A percentile compares a stretch with the other conserved stretches of the same genome.
These are phyloP conservation scores for Brienomyrus brachyistius DNA, from an alignment of 2,113 vertebrate genomes.

Conservation along the genomic window DNA sequence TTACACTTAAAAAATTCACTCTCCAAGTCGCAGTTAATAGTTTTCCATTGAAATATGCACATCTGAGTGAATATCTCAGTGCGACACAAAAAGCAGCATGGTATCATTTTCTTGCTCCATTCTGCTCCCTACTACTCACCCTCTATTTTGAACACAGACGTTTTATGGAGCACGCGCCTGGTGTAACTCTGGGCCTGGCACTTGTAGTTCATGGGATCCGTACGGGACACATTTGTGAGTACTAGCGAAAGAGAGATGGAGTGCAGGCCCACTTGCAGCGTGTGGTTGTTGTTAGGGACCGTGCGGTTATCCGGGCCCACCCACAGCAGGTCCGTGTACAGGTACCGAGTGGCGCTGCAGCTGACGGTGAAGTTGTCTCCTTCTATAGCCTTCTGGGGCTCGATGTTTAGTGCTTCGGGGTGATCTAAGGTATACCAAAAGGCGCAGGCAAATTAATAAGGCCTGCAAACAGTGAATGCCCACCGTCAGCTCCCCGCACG, in stretches of 20 bases:
- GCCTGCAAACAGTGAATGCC: too few species aligned
- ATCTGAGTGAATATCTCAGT: not conserved
- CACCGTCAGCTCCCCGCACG: too few species aligned
- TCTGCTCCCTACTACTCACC: slow-evolving; percentile 49
- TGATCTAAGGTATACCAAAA: slow-evolving; percentile 57
- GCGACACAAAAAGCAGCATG: not conserved
- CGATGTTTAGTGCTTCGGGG: slow-evolving; percentile 48
- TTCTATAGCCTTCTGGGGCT: slow-evolving; percentile 51
- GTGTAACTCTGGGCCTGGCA: slow-evolving; percentile 61
- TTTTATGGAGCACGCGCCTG: slow-evolving; percentile 46
- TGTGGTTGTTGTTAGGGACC: slow-evolving; percentile 24
- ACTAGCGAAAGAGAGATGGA: slow-evolving; percentile 62
- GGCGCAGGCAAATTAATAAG: not conserved
- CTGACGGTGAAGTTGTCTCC: slow-evolving; percentile 59
- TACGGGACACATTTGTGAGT: slow-evolving; percentile 62
- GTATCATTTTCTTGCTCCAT: not conserved
- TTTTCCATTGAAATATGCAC: not conserved
- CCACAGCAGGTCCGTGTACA: slow-evolving; percentile 70
- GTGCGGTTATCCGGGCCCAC: slow-evolving; percentile 49
- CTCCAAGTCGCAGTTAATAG: not conserved
- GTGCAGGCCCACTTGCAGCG: slow-evolving; percentile 44
- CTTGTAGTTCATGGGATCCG: slow-evolving; percentile 54
- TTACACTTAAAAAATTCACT: not conserved
- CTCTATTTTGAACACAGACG: slow-evolving; percentile 53
- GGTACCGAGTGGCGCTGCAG: slow-evolving; percentile 69